Conservation (phyloP, 2,113 vertebrate species). For the Peucedramus taeniatus region DNA sequence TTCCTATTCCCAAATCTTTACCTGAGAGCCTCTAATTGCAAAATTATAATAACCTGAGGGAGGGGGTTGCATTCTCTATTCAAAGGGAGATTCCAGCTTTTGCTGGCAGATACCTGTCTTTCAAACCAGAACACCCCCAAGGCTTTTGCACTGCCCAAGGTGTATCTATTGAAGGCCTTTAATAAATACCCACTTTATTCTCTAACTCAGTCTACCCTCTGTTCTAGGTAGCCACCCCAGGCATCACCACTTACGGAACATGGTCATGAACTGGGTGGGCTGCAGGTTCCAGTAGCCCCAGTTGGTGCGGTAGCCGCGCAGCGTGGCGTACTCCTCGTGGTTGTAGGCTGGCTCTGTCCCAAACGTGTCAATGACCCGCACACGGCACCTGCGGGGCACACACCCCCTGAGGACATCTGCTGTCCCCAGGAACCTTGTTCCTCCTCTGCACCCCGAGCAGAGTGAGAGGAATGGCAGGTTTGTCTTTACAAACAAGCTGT, state of each 20-base stretch:
- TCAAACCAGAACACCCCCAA: too few species aligned
- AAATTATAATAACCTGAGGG: too few species aligned
- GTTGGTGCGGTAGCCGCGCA: slow-evolving; percentile 92
- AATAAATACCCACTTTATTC: background rate
- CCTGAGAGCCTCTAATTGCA: too few species aligned
- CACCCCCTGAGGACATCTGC: background rate
- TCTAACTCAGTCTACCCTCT: too few species aligned
- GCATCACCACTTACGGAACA: slow-evolving; percentile 87
- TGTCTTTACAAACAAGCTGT: background rate
- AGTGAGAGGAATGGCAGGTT: background rate
- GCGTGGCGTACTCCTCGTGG: slow-evolving; percentile 92
- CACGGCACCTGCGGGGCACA: slow-evolving; percentile 81
- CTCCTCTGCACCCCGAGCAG: fast-evolving
- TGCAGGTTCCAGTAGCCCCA: slow-evolving; percentile 99
- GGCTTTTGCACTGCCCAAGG: background rate
- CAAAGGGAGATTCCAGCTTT: too few species aligned
- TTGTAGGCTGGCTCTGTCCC: slow-evolving; percentile 96
- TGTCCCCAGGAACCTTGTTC: fast-evolving
- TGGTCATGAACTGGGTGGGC: slow-evolving; percentile 96
- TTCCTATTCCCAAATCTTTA: too few species aligned
- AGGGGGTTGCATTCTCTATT: too few species aligned
- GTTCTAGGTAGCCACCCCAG: fast-evolving
- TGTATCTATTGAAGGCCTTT: background rate
- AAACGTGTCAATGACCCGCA: slow-evolving; percentile 95
- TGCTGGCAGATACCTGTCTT: too few species aligned